These are phyloP conservation scores for Echinarachnius parma DNA, from an alignment of 53 echinoderm and acorn worm genomes.

Conservation along the genomic window DNA sequence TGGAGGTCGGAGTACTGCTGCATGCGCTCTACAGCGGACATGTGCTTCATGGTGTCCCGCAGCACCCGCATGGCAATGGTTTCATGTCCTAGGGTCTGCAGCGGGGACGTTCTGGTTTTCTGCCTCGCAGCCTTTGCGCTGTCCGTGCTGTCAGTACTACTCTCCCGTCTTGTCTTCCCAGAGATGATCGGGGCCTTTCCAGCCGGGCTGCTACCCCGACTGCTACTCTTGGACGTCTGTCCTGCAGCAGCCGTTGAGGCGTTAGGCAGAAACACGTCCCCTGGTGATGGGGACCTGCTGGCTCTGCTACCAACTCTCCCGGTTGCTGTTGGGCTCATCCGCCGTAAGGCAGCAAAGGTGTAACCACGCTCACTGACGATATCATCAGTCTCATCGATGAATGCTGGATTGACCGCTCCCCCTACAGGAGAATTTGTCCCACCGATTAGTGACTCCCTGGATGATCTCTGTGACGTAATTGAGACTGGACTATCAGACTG, in stretches of 20 bases:
- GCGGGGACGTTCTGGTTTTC: constrained; percentile 45
- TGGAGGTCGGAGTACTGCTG: constrained; percentile 65
- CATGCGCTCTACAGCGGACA: constrained; percentile 96
- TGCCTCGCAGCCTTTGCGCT: constrained; percentile 51
- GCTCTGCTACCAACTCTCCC: constrained; percentile 20
- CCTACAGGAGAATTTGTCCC: constrained; percentile 50
- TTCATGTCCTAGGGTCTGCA: constrained; percentile 60
- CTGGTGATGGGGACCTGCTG: constrained; percentile 61
- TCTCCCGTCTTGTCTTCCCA: constrained; percentile 45
- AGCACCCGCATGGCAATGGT: constrained; percentile 88
- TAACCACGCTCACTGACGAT: constrained; percentile 40
- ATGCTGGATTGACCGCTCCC: constrained; percentile 79
- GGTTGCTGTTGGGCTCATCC: constrained; percentile 36
- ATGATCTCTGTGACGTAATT: constrained; percentile 40
- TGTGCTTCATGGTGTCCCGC: constrained; percentile 86
- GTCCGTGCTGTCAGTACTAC: constrained; percentile 39
- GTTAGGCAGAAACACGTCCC: constrained; percentile 70
- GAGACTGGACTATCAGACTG: constrained; percentile 31
- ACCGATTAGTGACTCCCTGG: constrained; percentile 60
- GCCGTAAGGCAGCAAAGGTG: constrained; percentile 12
- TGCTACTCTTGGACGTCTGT: constrained; percentile 39
- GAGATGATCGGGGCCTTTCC: constrained; percentile 10
- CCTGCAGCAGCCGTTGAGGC: constrained; percentile 12
- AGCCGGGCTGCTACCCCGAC: constrained; percentile 52
- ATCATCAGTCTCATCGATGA: constrained; percentile 74